phyloP scores from a whole-genome alignment of 2,797 vertebrate genomes.

The Enteromius thamalakanensis region DNA sequence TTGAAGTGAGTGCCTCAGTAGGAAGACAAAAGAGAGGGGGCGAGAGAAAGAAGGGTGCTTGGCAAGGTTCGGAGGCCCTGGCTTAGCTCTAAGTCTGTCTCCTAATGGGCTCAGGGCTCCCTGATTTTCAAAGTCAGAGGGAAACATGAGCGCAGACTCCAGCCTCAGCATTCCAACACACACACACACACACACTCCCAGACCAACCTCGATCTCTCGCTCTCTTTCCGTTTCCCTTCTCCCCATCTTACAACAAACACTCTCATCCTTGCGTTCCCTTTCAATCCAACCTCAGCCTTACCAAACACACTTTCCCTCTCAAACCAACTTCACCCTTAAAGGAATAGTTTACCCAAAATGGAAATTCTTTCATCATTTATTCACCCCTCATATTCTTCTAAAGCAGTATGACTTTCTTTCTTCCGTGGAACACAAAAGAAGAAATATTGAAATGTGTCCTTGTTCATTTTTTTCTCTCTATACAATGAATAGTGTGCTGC shows the following conservation, averaged over 20 bases:
- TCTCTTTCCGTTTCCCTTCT: conserved; percentile 28
- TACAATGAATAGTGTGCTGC: neutral
- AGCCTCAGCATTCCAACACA: conserved; percentile 52
- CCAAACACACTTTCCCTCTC: conserved; percentile 8
- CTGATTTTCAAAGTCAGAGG: conserved; percentile 53
- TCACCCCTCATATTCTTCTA: conserved; percentile 13
- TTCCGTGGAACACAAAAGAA: neutral
- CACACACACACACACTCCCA: conserved; percentile 7
- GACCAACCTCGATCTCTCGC: conserved; percentile 23
- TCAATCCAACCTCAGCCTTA: conserved; percentile 8
- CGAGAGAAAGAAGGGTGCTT: conserved; percentile 28
- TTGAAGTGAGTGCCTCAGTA: conserved; percentile 46
- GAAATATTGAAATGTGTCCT: neutral
- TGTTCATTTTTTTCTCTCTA: too few species aligned
- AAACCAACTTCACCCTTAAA: conserved; percentile 11
- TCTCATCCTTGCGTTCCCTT: conserved; percentile 14
- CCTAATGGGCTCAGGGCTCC: conserved; percentile 47
- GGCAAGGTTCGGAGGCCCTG: conserved; percentile 50
- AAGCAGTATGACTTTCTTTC: conserved; percentile 4
- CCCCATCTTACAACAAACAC: conserved; percentile 40
- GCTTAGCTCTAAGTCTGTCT: conserved; percentile 52
- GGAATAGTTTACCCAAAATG: conserved; percentile 10
- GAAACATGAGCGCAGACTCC: conserved; percentile 51
- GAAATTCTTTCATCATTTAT: conserved; percentile 18
- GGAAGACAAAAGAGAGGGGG: conserved; percentile 48